These are phyloP conservation scores for Caenorhabditis wallacei DNA, from an alignment of 2,888 invertebrate genomes.

Conservation along the genomic window DNA sequence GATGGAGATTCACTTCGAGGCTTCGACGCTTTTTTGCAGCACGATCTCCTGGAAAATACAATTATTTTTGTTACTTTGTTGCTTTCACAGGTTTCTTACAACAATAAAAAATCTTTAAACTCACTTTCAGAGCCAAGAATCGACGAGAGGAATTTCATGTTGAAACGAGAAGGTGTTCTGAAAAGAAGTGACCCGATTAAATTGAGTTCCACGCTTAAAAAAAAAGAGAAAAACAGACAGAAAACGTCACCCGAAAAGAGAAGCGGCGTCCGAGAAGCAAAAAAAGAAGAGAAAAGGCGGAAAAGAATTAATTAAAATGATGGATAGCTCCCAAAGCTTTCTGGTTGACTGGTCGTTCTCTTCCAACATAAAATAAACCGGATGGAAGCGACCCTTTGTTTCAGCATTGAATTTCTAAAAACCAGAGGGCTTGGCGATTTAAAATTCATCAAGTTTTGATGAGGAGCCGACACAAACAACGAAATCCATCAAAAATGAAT, in stretches of 20 bases:
- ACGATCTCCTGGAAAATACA: constrained; percentile 45
- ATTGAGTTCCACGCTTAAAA: not conserved
- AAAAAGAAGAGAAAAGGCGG: constrained; percentile 18
- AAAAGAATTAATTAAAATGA: constrained; percentile 58
- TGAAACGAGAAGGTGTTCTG: constrained; percentile 8
- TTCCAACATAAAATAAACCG: constrained; percentile 22
- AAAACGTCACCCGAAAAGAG: constrained; percentile 13
- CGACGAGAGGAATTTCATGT: constrained; percentile 58
- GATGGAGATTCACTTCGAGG: constrained; percentile 55
- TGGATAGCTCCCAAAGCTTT: constrained; percentile 33
- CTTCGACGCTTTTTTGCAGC: constrained; percentile 50
- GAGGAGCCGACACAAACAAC: not conserved
- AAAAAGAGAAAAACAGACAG: constrained; percentile 5
- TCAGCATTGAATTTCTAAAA: constrained; percentile 12
- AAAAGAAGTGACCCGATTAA: constrained; percentile 7
- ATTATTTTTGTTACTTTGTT: too few species aligned
- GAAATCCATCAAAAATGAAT: constrained; percentile 9
- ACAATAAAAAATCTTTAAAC: constrained; percentile 4
- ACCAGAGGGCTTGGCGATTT: not conserved
- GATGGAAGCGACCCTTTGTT: constrained; percentile 2
- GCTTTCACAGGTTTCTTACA: too few species aligned
- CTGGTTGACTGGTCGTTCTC: constrained; percentile 2
- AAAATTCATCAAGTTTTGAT: constrained; percentile 51
- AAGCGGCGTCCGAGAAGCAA: not conserved
- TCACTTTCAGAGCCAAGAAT: constrained; percentile 57